A percentile compares a stretch with the other conserved stretches of the same genome.
Evolutionary conservation across 2,888 invertebrate species (phyloP).

Genomic region (Tetrapedia diversipes): DNA sequence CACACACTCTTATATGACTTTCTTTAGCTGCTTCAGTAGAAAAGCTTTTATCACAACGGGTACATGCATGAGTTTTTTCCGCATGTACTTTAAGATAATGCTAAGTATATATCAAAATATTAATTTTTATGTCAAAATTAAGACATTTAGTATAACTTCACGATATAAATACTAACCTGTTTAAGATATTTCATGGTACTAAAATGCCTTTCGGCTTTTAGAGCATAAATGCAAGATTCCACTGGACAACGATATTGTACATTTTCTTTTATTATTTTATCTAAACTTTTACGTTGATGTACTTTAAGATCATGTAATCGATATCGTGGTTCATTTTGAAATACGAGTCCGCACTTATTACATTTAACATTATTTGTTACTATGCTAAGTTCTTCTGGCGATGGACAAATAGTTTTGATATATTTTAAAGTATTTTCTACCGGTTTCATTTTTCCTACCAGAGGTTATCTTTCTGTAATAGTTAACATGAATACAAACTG

Average conservation of each 20-base stretch:
- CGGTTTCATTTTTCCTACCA: conserved; percentile 51
- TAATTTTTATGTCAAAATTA: neutral
- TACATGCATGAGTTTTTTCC: conserved; percentile 79
- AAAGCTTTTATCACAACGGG: conserved; percentile 80
- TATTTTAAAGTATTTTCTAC: conserved; percentile 24
- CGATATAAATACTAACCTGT: conserved; percentile 74
- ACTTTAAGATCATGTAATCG: conserved; percentile 79
- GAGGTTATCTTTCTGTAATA: conserved; percentile 41
- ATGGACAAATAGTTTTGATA: conserved; percentile 76
- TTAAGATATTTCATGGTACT: conserved; percentile 81
- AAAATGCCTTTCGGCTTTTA: conserved; percentile 76
- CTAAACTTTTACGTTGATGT: conserved; percentile 76
- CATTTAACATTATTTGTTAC: conserved; percentile 79
- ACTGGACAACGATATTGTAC: conserved; percentile 80
- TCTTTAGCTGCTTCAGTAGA: conserved; percentile 80
- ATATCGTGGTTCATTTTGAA: conserved; percentile 77
- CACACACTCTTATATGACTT: conserved; percentile 81
- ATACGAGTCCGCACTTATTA: conserved; percentile 76
- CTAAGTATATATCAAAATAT: conserved; percentile 67
- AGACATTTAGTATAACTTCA: neutral
- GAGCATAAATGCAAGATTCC: conserved; percentile 77
- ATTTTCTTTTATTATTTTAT: conserved; percentile 74
- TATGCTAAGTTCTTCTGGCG: conserved; percentile 77
- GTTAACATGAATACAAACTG: conserved; percentile 22
- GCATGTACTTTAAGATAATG: conserved; percentile 83